Base-by-base conservation (phyloP, 2,888 invertebrate species). In the Oxystoma pomonae region DNA sequence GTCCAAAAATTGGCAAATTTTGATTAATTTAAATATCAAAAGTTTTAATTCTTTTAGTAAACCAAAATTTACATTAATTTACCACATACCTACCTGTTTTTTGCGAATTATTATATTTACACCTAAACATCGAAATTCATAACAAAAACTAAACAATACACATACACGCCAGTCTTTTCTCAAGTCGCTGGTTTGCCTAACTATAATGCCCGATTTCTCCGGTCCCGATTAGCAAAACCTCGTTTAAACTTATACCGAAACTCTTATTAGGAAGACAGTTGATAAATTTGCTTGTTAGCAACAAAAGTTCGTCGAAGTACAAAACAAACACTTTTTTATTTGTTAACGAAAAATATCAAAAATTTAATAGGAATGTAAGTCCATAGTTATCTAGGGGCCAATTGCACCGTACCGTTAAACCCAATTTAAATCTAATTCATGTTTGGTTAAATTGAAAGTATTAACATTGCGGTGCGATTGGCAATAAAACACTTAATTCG, bases 31-130 rank as follows among this genome's bases (percentile, higher is more conserved):
- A 12, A 49, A 18, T 50, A 57, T 35, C n/a, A 22, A 18, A 18
- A 21, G 9, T 18, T 17, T 59, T 16, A 21, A 58, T 16, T 16
- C 2, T 58, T 16, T 53, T 20, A 53, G 12, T 20, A 52, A 51
- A 17, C 50, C 49, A 57, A 21, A 57, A 55, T 64, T 61, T 52
- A 64, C 59, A 60, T 59, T 60, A 62, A 62, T 57, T 22, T 19
- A 53, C 58, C 22, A 51, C 20, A 56, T 19, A 58, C 50, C 55
- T 20, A 58, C 56, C 21, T 49, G 16, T 56, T 16, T 18, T 62
- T 63, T 52, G 22, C 57, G 60, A 20, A 60, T 57, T 59, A 62
- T 65, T 7, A 35, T 35, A 35, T 35, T 35, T 35, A 35, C 35
- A 35, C 12, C 35, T 35, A 35, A 35, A 35, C 35, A 35, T 35